Evolutionary conservation across 2,888 invertebrate genomes (phyloP), one percentile per base, ranked within the genome.

Genomic region (Listrodromus nycthemerus): DNA sequence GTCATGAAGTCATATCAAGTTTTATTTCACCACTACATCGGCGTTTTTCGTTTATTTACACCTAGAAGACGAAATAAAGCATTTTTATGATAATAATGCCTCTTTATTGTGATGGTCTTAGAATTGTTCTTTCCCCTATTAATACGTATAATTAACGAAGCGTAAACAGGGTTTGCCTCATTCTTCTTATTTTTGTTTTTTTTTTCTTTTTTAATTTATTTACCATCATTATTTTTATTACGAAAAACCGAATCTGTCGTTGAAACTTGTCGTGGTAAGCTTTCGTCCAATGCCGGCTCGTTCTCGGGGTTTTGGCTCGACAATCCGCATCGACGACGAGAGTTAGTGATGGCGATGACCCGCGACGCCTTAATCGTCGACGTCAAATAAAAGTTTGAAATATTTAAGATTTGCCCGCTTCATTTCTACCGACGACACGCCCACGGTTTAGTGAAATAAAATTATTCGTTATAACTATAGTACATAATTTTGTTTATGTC

Each of bases 11-110:
- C 37, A 66, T 48, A 61, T 48, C 52, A 30, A 48, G 30, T 73
- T 48, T 33, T 19, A 19, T 52, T 67, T 58, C 41, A 50, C 50
- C 79, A 45, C 75, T 75, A 71, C 58, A 71, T 81, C 61, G 45
- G 76, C 55, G 71, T 79, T 69, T 76, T 55, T 78, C 73, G 30
- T 77, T 83, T 84, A 85, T 86, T 85, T 84, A 85, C 85, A 86
- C 69, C 83, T 74, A 84, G 45, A 85, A 83, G 82, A 85, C 77
- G 80, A 82, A 81, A 78, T 70, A 58, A 79, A 77, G 73, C 71
- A 67, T 76, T 82, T 73, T 76, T 84, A 78, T 70, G 63, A 74
- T 85, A 80, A 80, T 83, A 85, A 86, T 83, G 80, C 78, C 83
- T 82, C 76, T 83, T 81, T 76, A 83, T 75, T 77, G 74, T 83